Conservation (phyloP, 2,113 vertebrate genomes). For the Notechis scutatus region DNA sequence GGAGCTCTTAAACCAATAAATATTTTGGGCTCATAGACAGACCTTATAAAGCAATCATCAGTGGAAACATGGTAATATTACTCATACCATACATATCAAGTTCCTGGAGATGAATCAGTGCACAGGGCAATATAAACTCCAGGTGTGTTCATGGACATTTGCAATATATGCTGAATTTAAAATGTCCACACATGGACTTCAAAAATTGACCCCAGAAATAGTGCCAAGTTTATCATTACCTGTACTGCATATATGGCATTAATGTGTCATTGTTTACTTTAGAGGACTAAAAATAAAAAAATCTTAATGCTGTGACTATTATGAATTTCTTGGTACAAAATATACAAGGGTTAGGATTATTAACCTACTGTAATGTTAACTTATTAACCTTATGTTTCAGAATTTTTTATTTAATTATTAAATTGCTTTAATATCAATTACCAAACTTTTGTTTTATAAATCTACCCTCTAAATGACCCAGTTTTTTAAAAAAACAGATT, state of each 20-base stretch:
- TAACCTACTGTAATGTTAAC: neutral
- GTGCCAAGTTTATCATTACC: neutral
- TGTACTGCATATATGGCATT: neutral
- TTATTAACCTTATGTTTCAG: neutral
- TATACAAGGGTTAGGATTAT: neutral
- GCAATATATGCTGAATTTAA: neutral
- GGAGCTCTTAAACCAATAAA: neutral
- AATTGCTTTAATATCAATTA: neutral
- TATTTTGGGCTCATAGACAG: neutral
- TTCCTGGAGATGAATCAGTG: neutral
- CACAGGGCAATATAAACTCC: neutral
- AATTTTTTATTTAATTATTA: neutral
- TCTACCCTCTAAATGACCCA: neutral
- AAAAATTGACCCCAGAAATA: neutral
- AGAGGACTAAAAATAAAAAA: neutral
- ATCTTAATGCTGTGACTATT: neutral
- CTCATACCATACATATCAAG: neutral
- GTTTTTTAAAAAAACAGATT: neutral
- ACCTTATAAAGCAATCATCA: neutral
- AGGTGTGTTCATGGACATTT: neutral
- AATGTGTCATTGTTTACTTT: neutral
- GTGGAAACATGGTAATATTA: neutral
- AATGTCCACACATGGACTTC: neutral
- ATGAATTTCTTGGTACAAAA: neutral
- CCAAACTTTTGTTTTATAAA: neutral